Base-by-base conservation (phyloP, 2,888 invertebrate species). In the Papilio elwesi region DNA sequence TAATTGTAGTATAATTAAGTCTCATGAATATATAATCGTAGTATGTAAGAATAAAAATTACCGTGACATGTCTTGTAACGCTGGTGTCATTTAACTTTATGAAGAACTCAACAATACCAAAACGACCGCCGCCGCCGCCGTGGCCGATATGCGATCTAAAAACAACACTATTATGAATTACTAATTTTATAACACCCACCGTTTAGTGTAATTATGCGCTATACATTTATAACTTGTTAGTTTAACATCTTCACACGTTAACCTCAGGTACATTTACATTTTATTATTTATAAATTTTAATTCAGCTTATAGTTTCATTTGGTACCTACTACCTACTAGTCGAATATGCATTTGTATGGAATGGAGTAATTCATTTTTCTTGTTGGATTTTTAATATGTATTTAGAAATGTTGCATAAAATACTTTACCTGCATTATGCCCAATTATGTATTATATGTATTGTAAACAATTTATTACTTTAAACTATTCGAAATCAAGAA, bases 161-260 rank as follows among this genome's bases (percentile, higher is more conserved):
- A 89, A 91, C 88, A 91, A 90, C 90, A 88, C 80, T 84, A 83
- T 88, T 90, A 90, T 90, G 90, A 91, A 92, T 92, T 87, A 90
- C 86, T 89, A 90, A 90, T 90, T 92, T 90, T 88, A 89, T 81
- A 85, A 87, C 81, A 80, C 76, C 80, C 79, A 79, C 83, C 88
- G 89, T 85, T 86, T 85, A 82, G 82, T 78, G 84, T 89, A 87
- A 90, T 90, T 90, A 89, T 84, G 80, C 82, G 86, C 84, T 88
- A 85, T 88, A 87, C 86, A 84, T 87, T 89, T 89, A 89, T 88
- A 87, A 88, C 86, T 83, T 83, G 83, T 81, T 83, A 81, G 86
- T 84, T 87, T 85, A 84, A 90, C 87, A 85, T 83, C 85, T 88
- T 85, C 79, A 87, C 88, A 86, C 86, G 75, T 86, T 83, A 80